Conservation (phyloP, 2,888 invertebrate species). For the Drosophila emarginata region DNA sequence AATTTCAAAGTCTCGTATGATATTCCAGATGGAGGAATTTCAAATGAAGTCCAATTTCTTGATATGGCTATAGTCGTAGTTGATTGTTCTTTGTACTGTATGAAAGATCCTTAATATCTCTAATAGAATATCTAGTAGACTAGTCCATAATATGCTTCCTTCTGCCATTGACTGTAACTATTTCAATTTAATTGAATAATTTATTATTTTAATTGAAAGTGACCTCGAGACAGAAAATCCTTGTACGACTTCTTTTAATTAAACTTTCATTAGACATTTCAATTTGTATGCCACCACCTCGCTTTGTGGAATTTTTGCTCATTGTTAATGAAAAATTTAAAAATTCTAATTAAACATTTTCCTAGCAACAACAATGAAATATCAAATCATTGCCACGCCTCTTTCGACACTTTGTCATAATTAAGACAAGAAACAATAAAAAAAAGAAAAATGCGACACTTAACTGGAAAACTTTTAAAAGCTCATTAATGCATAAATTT, state of each 20-base stretch:
- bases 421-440: conserved; percentile 16
- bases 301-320: conserved; percentile 1
- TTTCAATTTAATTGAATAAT: neutral
- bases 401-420: conserved; percentile 38
- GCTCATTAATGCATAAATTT: conserved; percentile 74
- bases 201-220: neutral
- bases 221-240: neutral
- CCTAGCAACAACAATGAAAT: conserved; percentile 5
- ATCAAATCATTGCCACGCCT: conserved; percentile 44
- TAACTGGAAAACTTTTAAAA: conserved; percentile 66
- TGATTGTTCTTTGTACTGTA: no score
- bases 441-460: neutral
- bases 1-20: neutral
- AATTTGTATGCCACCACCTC: neutral
- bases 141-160: no score
- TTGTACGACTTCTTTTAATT: neutral
- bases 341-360: conserved; percentile 30
- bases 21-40: no score
- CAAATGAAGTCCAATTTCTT: no score
- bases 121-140: no score
- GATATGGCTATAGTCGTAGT: no score
- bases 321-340: conserved; percentile 20
- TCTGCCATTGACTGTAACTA: neutral
- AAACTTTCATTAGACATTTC: neutral
- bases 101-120: no score